These are phyloP conservation scores for Chinchilla lanigera DNA, from an alignment of 2,113 vertebrate species.

Conservation along the genomic window DNA sequence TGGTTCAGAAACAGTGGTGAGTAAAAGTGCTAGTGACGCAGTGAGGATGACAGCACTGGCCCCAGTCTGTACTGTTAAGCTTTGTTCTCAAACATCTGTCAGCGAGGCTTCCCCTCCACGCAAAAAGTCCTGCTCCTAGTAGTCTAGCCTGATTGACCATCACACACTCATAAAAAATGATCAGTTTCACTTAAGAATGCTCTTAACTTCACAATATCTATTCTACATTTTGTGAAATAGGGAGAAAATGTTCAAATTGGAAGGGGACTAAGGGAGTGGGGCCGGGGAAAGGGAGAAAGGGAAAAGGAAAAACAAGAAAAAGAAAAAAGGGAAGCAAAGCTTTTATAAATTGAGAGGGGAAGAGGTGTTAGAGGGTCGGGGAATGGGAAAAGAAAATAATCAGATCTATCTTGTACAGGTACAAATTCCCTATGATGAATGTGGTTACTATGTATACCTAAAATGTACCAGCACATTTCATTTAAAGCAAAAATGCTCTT, in stretches of 20 bases:
- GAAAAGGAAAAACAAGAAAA: not conserved
- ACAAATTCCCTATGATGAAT: not conserved
- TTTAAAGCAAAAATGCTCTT: not conserved
- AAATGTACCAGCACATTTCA: not conserved
- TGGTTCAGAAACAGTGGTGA: not conserved
- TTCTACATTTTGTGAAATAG: not conserved
- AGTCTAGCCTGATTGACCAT: not conserved
- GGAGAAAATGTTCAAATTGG: not conserved
- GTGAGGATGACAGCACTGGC: not conserved
- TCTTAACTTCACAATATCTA: not conserved
- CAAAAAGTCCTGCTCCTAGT: not conserved
- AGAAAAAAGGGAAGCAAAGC: not conserved
- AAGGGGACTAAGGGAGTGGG: not conserved
- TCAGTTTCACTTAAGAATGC: not conserved
- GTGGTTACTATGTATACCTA: not conserved
- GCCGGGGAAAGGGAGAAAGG: not conserved
- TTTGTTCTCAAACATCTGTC: not conserved
- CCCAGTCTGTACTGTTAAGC: not conserved
- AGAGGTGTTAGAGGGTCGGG: not conserved
- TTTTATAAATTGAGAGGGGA: not conserved
- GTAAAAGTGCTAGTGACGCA: not conserved
- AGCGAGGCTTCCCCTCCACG: not conserved
- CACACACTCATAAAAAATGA: not conserved
- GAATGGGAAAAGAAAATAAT: not conserved
- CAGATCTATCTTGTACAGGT: not conserved